A percentile compares a stretch with the other conserved stretches of the same genome.
Conservation (phyloP, 2,113 vertebrate genomes). For the Nothocercus julius region DNA sequence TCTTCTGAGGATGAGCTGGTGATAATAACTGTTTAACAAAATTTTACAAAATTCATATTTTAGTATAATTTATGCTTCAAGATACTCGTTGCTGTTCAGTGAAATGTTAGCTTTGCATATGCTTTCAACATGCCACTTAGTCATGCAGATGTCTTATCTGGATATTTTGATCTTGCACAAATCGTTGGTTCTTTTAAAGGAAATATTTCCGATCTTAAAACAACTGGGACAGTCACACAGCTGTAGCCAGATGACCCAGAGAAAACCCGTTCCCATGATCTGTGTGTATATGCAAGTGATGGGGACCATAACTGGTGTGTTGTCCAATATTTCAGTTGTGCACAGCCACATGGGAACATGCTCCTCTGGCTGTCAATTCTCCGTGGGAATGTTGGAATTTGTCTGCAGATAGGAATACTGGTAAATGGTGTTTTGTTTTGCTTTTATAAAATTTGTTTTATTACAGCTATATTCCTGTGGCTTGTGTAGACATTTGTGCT, state of each 20-base stretch:
- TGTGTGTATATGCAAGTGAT: background rate
- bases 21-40: background rate
- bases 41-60: background rate
- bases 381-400: background rate
- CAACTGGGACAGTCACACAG: background rate
- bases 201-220: constrained; percentile 48
- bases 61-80: background rate
- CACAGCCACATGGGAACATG: background rate
- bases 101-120: background rate
- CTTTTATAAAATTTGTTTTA: background rate
- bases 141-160: background rate
- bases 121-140: background rate
- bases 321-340: background rate
- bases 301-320: constrained; percentile 1
- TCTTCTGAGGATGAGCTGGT: background rate
- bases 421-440: background rate
- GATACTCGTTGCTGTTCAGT: background rate
- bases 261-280: constrained; percentile 47
- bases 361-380: background rate
- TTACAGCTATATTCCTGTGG: background rate
- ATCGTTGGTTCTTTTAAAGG: background rate
- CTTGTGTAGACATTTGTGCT: background rate
- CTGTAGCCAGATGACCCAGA: constrained; percentile 41
- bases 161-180: background rate
- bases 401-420: background rate